Conservation (phyloP, 2,797 vertebrate species). For the Poecilia wingei region DNA sequence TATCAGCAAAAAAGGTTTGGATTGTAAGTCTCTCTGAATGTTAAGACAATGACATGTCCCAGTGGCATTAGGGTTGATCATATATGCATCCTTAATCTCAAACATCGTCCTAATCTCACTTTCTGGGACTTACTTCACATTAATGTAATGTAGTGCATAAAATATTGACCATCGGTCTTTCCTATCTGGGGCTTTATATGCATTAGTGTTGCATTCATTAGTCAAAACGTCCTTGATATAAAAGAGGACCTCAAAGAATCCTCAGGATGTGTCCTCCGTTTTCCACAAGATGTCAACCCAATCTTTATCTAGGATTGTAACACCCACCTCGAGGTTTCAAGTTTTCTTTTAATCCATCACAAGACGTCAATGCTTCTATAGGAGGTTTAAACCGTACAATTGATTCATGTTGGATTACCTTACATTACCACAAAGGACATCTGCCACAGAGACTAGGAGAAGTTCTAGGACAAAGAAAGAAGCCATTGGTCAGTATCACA, state of each 20-base stretch:
- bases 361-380: slow-evolving; percentile 34
- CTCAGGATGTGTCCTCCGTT: slow-evolving; percentile 28
- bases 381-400: slow-evolving; percentile 43
- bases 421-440: slow-evolving; percentile 57
- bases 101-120: slow-evolving; percentile 61
- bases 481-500: slow-evolving; percentile 50
- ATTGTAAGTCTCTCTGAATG: slow-evolving; percentile 63
- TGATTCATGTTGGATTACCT: slow-evolving; percentile 58
- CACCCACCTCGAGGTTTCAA: slow-evolving; percentile 37
- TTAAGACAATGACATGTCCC: slow-evolving; percentile 75
- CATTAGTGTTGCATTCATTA: slow-evolving; percentile 71
- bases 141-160: slow-evolving; percentile 67
- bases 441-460: slow-evolving; percentile 38
- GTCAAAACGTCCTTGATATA: slow-evolving; percentile 68
- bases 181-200: slow-evolving; percentile 56
- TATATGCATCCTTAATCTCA: slow-evolving; percentile 73
- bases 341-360: slow-evolving; percentile 49
- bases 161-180: slow-evolving; percentile 72
- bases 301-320: slow-evolving; percentile 41
- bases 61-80: slow-evolving; percentile 62
- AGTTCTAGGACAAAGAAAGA: slow-evolving; percentile 51
- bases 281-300: slow-evolving; percentile 50
- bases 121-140: slow-evolving; percentile 61
- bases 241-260: slow-evolving; percentile 38
- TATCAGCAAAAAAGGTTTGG: slow-evolving; percentile 67